These are phyloP conservation scores for Tenthredo livida DNA, from an alignment of 2,888 invertebrate genomes.

Conservation along the genomic window DNA sequence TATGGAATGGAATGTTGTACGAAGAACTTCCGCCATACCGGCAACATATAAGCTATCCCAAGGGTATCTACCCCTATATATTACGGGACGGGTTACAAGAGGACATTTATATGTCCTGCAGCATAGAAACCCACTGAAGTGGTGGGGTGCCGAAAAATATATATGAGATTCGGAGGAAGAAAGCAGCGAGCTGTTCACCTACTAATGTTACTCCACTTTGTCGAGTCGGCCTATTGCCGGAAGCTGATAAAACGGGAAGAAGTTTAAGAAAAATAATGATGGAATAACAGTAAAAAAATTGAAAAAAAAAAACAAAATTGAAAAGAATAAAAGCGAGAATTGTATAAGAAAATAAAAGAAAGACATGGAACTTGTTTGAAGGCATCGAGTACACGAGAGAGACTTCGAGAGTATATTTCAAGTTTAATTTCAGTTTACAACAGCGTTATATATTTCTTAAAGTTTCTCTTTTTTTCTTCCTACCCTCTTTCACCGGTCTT, in stretches of 20 bases:
- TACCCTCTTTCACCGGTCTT: constrained; percentile 21
- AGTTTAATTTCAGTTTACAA: constrained; percentile 45
- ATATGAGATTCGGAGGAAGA: constrained; percentile 46
- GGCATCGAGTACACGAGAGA: background rate
- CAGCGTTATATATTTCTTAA: background rate
- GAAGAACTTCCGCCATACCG: constrained; percentile 57
- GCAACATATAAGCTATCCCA: constrained; percentile 52
- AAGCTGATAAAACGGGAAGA: constrained; percentile 38
- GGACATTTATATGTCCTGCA: constrained; percentile 55
- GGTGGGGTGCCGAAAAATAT: constrained; percentile 51
- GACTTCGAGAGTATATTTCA: background rate
- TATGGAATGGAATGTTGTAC: constrained; percentile 39
- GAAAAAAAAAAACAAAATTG: background rate
- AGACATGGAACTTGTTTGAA: background rate
- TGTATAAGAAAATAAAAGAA: background rate
- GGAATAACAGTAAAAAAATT: background rate
- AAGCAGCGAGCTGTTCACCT: constrained; percentile 42
- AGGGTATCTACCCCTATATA: constrained; percentile 56
- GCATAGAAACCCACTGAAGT: constrained; percentile 53
- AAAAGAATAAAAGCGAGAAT: background rate
- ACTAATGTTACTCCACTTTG: constrained; percentile 45
- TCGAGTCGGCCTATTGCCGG: constrained; percentile 29
- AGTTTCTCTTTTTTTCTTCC: background rate
- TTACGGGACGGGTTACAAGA: constrained; percentile 55
- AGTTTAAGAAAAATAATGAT: constrained; percentile 30